phyloP scores from a whole-genome alignment of 2,888 invertebrate species.

The Cacoxenus indagator region DNA sequence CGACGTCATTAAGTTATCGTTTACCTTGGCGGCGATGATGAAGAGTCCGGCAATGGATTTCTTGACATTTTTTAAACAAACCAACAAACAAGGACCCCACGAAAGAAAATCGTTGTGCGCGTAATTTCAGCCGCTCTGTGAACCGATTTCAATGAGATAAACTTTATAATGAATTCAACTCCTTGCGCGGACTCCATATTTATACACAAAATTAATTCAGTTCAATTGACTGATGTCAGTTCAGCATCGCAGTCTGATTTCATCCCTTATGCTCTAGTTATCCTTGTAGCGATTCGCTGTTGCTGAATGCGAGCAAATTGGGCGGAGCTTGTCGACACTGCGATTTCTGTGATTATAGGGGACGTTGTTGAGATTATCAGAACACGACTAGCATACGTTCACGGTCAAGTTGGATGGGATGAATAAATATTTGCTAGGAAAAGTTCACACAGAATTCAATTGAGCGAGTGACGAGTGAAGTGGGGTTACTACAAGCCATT shows the following conservation, averaged over 20 bases:
- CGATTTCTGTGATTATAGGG: neutral
- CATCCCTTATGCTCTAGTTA: constrained; percentile 44
- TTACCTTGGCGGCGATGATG: constrained; percentile 79
- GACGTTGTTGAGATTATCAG: constrained; percentile 34
- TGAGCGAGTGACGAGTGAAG: too few relatives aligned
- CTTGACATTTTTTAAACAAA: constrained; percentile 70
- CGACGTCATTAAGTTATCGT: neutral
- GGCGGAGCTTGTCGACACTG: constrained; percentile 52
- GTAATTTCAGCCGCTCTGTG: too few relatives aligned
- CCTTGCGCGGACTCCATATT: neutral
- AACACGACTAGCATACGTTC: neutral
- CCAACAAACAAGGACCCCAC: too few relatives aligned
- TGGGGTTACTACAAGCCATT: too few relatives aligned
- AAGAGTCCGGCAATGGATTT: constrained; percentile 78
- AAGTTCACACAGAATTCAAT: neutral
- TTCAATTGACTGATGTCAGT: neutral
- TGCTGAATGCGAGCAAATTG: constrained; percentile 38
- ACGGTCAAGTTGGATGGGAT: neutral
- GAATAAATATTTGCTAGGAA: neutral
- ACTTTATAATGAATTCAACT: constrained; percentile 44
- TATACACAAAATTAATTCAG: neutral
- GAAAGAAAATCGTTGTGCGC: too few relatives aligned
- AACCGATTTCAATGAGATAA: constrained; percentile 52
- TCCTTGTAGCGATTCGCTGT: constrained; percentile 46
- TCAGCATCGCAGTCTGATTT: constrained; percentile 16